A percentile compares a stretch with the other conserved stretches of the same genome.
These are phyloP conservation scores for Eurystomus glaucurus DNA, from an alignment of 2,797 vertebrate species.

Conservation along the genomic window DNA sequence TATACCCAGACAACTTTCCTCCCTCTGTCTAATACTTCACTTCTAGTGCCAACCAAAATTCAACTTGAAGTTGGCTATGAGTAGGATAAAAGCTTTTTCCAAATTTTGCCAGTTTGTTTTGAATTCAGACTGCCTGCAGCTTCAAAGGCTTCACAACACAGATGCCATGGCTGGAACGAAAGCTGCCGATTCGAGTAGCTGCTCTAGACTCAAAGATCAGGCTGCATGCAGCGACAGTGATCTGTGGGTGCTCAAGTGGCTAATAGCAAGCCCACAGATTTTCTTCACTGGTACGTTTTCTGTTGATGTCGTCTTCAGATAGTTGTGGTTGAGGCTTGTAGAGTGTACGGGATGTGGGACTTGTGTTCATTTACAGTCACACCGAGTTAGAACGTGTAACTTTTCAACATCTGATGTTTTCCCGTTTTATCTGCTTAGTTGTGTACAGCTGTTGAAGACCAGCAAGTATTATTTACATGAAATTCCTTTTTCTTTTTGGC, in stretches of 20 bases:
- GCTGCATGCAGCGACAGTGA: background rate
- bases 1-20: conserved; percentile 47
- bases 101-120: conserved; percentile 35
- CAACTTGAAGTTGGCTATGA: background rate
- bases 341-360: accelerated
- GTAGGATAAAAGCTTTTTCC: conserved; percentile 26
- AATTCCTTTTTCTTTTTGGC: background rate
- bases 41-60: conserved; percentile 42
- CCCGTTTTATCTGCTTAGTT: background rate
- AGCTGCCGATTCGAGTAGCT: background rate
- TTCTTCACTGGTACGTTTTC: background rate
- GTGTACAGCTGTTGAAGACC: background rate
- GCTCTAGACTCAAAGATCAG: background rate
- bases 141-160: background rate
- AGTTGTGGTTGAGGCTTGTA: background rate
- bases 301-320: background rate
- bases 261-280: background rate
- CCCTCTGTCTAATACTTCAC: conserved; percentile 52
- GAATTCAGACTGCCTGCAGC: background rate
- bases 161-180: background rate
- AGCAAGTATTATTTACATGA: background rate
- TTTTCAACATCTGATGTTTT: background rate
- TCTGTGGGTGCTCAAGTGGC: background rate
- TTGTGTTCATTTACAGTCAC: background rate
- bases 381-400: background rate